Conservation (phyloP, 53 echinoderm and acorn worm genomes). For the Luidia sarsii region DNA sequence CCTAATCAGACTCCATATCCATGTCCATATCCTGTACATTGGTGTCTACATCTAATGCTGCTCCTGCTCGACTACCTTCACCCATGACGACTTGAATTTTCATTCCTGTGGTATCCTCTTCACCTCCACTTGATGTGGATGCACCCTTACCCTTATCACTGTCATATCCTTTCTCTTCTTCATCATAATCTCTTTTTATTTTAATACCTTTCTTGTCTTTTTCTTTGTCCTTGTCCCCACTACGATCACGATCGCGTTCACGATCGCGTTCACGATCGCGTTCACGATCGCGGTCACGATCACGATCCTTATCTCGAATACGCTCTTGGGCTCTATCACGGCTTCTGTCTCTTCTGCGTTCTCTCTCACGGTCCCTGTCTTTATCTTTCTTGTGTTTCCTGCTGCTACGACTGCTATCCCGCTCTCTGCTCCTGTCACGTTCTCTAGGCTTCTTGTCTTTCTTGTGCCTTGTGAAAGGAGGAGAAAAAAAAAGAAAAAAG, state of each 20-base stretch:
- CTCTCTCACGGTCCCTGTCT: constrained; percentile 70
- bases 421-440: constrained; percentile 73
- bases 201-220: constrained; percentile 61
- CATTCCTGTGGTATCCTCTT: constrained; percentile 44
- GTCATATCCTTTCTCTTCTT: constrained; percentile 94
- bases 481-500: no score
- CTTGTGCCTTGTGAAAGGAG: constrained; percentile 67
- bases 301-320: constrained; percentile 41
- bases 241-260: constrained; percentile 18
- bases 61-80: constrained; percentile 39
- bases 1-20: constrained; percentile 81
- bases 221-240: constrained; percentile 38
- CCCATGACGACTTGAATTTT: constrained; percentile 58
- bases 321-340: constrained; percentile 37
- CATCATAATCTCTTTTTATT: constrained; percentile 93
- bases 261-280: constrained; percentile 31
- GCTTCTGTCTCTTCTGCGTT: constrained; percentile 56
- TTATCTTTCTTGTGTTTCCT: constrained; percentile 84
- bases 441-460: constrained; percentile 86
- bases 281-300: constrained; percentile 4
- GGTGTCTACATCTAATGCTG: constrained; percentile 55
- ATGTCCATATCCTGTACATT: constrained; percentile 82
- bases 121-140: constrained; percentile 36
- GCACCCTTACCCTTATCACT: constrained; percentile 72
- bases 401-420: constrained; percentile 77